These are phyloP conservation scores for Astreopora myriophthalma DNA, from an alignment of 64 coral and sea anemone genomes.

Conservation along the genomic window DNA sequence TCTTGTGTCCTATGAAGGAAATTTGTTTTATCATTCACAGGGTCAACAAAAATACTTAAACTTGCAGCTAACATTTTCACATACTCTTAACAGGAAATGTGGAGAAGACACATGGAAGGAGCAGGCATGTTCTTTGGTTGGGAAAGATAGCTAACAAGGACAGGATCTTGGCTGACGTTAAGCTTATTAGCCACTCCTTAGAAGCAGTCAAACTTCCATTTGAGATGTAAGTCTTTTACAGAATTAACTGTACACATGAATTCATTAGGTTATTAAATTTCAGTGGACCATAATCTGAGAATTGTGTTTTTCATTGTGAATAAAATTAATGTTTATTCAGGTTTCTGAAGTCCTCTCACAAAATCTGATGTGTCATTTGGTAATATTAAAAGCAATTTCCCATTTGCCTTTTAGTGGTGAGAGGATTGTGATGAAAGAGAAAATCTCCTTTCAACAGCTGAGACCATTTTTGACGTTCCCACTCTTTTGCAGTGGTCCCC, in stretches of 20 bases:
- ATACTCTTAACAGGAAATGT: background rate
- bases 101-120: constrained; percentile 32
- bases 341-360: too few relatives aligned
- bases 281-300: too few relatives aligned
- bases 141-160: constrained; percentile 83
- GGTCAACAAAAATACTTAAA: too few relatives aligned
- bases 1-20: background rate
- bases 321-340: too few relatives aligned
- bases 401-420: constrained; percentile 74
- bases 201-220: constrained; percentile 67
- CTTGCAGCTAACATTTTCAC: background rate
- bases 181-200: constrained; percentile 74
- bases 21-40: too few relatives aligned
- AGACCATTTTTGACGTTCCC: constrained; percentile 72
- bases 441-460: constrained; percentile 86
- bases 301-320: too few relatives aligned
- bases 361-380: too few relatives aligned
- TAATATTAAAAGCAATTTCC: background rate
- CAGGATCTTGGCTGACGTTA: constrained; percentile 63
- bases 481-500: constrained; percentile 75
- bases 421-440: constrained; percentile 76
- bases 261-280: background rate
- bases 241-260: background rate
- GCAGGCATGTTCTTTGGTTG: constrained; percentile 67
- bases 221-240: constrained; percentile 64